Evolutionary conservation across 2,888 invertebrate genomes (phyloP), one percentile per base, ranked within the genome.

Genomic region (Barypeithes pellucidus): DNA sequence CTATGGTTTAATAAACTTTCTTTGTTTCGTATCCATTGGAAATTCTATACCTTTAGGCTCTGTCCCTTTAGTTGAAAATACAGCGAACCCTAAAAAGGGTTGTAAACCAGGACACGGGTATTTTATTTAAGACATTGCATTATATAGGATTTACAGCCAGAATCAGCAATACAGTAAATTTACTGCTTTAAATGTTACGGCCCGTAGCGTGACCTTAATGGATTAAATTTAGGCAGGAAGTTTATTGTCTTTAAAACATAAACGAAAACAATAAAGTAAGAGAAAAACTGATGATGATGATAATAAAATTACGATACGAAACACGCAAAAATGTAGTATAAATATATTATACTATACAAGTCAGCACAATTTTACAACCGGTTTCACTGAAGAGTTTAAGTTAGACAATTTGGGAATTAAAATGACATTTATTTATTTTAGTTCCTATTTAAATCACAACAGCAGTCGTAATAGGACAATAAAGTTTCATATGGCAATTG

Each of bases 41-140:
- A 47, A 47, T 47, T 47, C 47, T 18, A 47, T 43, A 47, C 47
- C 47, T 47, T 12, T 18, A 18, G 22, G 22, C 47, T 18, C 22
- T 47, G 47, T 9, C 22, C 22, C 22, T 47, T 47, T 20, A 43
- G 43, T 43, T 43, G 43, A 43, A 16, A 43, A 43, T 43, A 43
- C 43, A 43, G 16, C 43, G 5, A 14, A 16, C 43, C 43, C 14
- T 43, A 43, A 43, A 43, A 43, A 43, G 43, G 43, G 16, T 47
- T 20, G 22, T 47, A 47, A 20, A 47, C 22, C 18, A 18, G 47
- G 47, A 20, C 47, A 18, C 12, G 22, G 47, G 3, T 47, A 20
- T 47, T 47, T 47, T 47, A 47, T 47, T 47, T 47, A 47, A 47
- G 22, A 47, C 22, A 47, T 47, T 47, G 43, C 43, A 43, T 43